Evolutionary conservation across 2,888 invertebrate genomes (phyloP).

Genomic region (Xylophagus ater): DNA sequence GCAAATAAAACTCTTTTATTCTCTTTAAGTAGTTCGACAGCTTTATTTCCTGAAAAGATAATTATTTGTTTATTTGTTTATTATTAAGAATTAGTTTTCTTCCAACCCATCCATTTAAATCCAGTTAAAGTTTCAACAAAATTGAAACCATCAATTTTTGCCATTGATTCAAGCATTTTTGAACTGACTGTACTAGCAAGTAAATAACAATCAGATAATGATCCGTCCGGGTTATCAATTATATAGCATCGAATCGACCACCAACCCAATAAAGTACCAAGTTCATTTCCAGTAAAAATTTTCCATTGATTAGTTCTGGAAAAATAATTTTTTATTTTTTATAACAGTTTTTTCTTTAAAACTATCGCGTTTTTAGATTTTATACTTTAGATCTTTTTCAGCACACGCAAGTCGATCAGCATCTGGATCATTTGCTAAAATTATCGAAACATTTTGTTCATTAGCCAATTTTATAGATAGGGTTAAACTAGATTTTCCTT

Average conservation of each 20-base stretch:
- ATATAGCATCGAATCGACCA: constrained; percentile 65
- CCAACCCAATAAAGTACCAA: constrained; percentile 89
- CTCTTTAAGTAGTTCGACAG: constrained; percentile 55
- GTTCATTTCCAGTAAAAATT: constrained; percentile 89
- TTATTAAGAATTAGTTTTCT: neutral
- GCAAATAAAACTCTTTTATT: constrained; percentile 80
- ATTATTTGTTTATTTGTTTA: neutral
- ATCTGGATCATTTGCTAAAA: constrained; percentile 96
- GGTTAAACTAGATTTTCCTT: constrained; percentile 69
- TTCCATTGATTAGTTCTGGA: constrained; percentile 61
- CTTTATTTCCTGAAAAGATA: constrained; percentile 52
- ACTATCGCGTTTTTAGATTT: constrained; percentile 8
- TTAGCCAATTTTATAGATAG: constrained; percentile 71
- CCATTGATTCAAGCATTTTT: constrained; percentile 78
- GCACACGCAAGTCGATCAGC: constrained; percentile 93
- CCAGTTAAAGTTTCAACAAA: constrained; percentile 89
- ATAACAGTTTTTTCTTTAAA: too few species aligned
- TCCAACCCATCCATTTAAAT: constrained; percentile 95
- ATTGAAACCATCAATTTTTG: constrained; percentile 63
- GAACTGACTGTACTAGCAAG: constrained; percentile 94
- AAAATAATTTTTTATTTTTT: constrained; percentile 16
- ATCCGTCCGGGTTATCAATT: constrained; percentile 38
- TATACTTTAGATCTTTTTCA: constrained; percentile 58
- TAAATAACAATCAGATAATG: constrained; percentile 60
- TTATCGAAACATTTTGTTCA: constrained; percentile 52